Evolutionary conservation across 1,140 invertebrate species (phyloP), one percentile per base, ranked within the genome.

Genomic region (Panonychus citri): DNA sequence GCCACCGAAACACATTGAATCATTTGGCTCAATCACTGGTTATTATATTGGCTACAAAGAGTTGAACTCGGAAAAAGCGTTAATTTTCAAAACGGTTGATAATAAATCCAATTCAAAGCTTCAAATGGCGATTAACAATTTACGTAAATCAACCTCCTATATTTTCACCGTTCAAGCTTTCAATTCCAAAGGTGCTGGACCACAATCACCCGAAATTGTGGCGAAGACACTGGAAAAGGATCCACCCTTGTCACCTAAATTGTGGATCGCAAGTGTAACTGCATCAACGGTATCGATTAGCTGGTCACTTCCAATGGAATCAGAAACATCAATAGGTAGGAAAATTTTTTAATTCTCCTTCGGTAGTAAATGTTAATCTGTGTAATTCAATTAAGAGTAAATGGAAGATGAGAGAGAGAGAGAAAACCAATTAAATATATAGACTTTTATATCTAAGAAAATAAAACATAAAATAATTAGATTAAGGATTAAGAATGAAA

Each of bases 111-210:
- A 62, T 13, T 54, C 43, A 10, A 56, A 59, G 24, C n/a, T 37
- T 2, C 19, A 53, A n/a, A 17, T 37, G 10, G 21, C 34, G 48
- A 30, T 60, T 8, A 54, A 30, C n/a, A 57, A 57, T 48, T 27
- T 60, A 7, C 48, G 53, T 19, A 57, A 52, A 52, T 24, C 59
- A 19, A 60, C 55, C 3, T 12, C 49, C 1, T 60, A 65, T 51
- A 51, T 39, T n/a, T 51, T 65, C n/a, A 57, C 60, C 4, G 83
- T 95, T 0, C 86, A 93, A 67, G 86, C 88, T 2, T 93, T 87
- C 66, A 96, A 94, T 63, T 82, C 81, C 37, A 76, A 85, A 60
- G 90, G 90, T 1, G 78, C 82, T 48, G 88, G 89, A 34, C 88
- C 88, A 1, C 76, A 81, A 21, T 88, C 84, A 3, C 76, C 80